Conservation (phyloP, 2,113 vertebrate species). For the Dipodomys stephensi region DNA sequence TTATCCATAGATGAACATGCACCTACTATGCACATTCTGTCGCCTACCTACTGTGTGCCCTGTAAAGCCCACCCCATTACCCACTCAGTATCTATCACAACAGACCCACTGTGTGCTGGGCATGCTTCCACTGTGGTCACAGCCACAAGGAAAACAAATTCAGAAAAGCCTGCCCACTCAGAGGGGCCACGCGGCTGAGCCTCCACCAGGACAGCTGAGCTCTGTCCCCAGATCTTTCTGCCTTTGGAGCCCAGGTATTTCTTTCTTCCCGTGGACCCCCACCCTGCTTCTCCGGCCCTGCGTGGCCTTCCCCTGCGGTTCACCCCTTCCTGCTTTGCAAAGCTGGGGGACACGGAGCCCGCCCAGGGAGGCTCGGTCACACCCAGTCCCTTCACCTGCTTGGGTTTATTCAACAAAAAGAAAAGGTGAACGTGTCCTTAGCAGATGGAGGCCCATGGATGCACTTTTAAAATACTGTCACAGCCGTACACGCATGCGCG, state of each 20-base stretch:
- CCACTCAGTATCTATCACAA: accelerated
- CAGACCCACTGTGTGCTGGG: neutral
- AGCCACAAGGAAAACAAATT: no score
- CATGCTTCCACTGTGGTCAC: no score
- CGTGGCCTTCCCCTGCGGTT: neutral
- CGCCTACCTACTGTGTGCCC: neutral
- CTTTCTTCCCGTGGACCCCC: neutral
- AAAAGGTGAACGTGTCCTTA: conserved; percentile 45
- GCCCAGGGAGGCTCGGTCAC: conserved; percentile 56
- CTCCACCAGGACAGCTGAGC: neutral
- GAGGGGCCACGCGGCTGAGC: no score
- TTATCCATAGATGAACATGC: no score
- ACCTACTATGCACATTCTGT: no score
- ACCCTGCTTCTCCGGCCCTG: neutral
- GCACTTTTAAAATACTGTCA: conserved; percentile 79
- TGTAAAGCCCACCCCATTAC: neutral
- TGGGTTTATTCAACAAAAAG: conserved; percentile 66
- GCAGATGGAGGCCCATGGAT: conserved; percentile 76
- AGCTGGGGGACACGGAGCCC: neutral
- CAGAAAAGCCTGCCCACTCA: no score
- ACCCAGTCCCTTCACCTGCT: conserved; percentile 67
- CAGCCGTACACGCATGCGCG: conserved; percentile 70
- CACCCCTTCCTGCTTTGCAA: conserved; percentile 28
- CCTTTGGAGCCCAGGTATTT: neutral
- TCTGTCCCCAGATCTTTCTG: neutral